A percentile compares a stretch with the other conserved stretches of the same genome.
phyloP scores from a whole-genome alignment of 2,113 vertebrate species.

The Sclerurus mexicanus region DNA sequence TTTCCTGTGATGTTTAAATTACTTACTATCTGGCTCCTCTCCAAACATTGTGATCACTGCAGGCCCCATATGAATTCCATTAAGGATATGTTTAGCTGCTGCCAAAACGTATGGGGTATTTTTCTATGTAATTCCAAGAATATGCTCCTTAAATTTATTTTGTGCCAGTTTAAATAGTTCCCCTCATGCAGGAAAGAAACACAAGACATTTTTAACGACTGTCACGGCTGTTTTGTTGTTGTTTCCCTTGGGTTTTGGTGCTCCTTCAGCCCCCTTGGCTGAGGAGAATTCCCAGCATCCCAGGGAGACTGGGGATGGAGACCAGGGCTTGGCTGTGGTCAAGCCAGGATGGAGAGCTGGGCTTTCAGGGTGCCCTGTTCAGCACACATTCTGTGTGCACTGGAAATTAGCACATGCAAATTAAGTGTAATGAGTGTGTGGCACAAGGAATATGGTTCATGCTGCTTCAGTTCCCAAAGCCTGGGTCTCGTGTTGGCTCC shows the following conservation, averaged over 20 bases:
- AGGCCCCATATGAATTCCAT: conserved; percentile 91
- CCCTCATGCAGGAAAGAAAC: conserved; percentile 60
- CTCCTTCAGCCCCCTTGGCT: background rate
- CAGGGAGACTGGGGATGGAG: background rate
- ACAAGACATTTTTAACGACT: conserved; percentile 42
- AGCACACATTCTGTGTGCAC: rapidly evolving
- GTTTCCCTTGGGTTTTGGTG: background rate
- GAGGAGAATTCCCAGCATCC: background rate
- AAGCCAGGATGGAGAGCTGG: background rate
- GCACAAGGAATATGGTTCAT: background rate
- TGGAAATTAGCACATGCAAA: background rate
- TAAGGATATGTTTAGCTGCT: conserved; percentile 87
- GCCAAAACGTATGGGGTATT: conserved; percentile 80
- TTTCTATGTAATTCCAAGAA: conserved; percentile 80
- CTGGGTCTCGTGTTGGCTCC: background rate
- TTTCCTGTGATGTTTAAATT: conserved; percentile 99
- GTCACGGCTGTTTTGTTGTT: background rate
- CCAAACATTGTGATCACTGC: conserved; percentile 87
- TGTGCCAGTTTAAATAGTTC: conserved; percentile 74
- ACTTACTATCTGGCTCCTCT: conserved; percentile 90
- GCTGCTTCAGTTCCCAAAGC: background rate
- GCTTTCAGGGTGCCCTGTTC: background rate
- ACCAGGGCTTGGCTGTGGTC: background rate
- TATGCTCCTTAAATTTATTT: conserved; percentile 79
- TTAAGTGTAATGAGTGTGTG: background rate